Evolutionary conservation across 1,140 invertebrate genomes (phyloP).

Genomic region (Caenorhabditis latens): DNA sequence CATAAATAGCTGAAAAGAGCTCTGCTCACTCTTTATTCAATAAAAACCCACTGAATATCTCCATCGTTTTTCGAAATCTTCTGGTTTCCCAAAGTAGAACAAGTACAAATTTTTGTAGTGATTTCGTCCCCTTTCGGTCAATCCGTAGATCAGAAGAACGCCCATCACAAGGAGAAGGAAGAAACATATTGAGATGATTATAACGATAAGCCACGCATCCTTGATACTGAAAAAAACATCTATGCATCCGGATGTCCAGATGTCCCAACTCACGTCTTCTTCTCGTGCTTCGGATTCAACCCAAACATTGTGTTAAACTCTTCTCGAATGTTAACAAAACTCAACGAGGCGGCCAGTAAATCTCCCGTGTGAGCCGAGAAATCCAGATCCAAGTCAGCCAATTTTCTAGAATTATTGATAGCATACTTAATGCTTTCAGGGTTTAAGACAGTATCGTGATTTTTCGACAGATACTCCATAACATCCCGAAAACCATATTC

Average conservation of each 20-base stretch:
- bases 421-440: neutral
- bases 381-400: neutral
- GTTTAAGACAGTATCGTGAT: neutral
- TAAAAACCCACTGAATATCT: neutral
- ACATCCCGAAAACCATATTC: neutral
- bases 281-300: neutral
- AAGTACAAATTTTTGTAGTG: neutral
- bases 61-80: conserved; percentile 3
- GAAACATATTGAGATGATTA: neutral
- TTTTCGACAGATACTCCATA: neutral
- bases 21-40: too few species aligned
- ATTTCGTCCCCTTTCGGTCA: neutral
- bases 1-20: neutral
- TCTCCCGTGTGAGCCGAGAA: neutral
- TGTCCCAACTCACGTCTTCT: neutral
- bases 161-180: neutral
- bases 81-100: neutral
- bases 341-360: neutral
- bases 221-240: neutral
- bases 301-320: neutral
- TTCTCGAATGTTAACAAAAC: neutral
- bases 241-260: neutral
- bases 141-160: neutral
- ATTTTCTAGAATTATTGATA: neutral
- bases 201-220: neutral